These are phyloP conservation scores for Alosa alosa DNA, from an alignment of 2,113 vertebrate genomes.

Conservation along the genomic window DNA sequence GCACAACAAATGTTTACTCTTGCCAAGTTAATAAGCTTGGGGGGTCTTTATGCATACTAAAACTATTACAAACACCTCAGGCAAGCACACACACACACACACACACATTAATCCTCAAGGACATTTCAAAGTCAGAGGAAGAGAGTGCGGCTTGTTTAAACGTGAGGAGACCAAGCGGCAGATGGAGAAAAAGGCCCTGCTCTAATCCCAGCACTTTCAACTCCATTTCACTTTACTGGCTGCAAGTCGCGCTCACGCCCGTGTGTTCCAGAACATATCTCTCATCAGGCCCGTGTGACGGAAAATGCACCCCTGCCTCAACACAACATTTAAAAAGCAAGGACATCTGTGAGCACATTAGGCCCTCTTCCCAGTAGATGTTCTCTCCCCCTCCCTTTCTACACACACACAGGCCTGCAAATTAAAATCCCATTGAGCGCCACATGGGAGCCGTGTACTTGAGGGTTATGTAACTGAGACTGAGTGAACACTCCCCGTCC, in stretches of 20 bases:
- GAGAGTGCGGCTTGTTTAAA: background rate
- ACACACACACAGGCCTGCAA: conserved; percentile 47
- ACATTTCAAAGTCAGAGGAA: background rate
- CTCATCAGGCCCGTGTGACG: background rate
- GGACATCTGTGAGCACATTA: conserved; percentile 57
- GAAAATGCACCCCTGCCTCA: background rate
- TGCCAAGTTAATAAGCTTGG: background rate
- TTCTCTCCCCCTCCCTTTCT: background rate
- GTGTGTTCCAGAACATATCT: background rate
- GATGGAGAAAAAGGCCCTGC: background rate
- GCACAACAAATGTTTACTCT: conserved; percentile 3
- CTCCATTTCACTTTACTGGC: conserved; percentile 11
- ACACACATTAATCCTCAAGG: conserved; percentile 4
- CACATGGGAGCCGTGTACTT: conserved; percentile 41
- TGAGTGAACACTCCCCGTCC: background rate
- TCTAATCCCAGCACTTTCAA: background rate
- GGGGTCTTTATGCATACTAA: background rate
- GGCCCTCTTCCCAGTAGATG: conserved; percentile 44
- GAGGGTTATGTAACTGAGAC: conserved; percentile 54
- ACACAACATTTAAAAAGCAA: conserved; percentile 49
- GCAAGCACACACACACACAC: background rate
- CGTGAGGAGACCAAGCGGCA: background rate
- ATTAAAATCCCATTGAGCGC: conserved; percentile 60
- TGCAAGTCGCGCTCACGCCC: background rate
- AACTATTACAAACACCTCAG: background rate